A percentile compares a stretch with the other conserved stretches of the same genome.
Conservation (phyloP, 30 jellyfish, hydroid and myxozoan genomes). For the Chrysaora quinquecirrha region DNA sequence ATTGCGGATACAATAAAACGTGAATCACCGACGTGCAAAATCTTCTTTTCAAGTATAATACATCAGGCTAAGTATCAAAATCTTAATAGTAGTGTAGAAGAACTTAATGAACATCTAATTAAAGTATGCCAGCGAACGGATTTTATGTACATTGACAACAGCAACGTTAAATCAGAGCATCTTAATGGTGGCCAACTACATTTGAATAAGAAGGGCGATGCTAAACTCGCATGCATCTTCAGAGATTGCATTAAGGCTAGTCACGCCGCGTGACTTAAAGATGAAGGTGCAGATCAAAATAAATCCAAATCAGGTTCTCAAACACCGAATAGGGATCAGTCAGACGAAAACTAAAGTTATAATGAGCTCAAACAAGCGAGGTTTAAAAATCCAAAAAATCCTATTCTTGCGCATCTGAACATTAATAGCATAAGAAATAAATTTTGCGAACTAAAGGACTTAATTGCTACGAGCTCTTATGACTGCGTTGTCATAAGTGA, state of each 20-base stretch:
- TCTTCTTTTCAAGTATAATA: not conserved
- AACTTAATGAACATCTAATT: not conserved
- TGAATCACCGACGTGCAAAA: not conserved
- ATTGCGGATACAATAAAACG: no score
- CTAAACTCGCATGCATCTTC: not conserved
- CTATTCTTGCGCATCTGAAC: no score
- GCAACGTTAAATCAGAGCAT: not conserved
- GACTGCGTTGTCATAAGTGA: not conserved
- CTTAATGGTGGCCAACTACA: not conserved
- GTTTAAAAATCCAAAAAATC: not conserved
- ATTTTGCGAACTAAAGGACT: no score
- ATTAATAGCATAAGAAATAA: no score
- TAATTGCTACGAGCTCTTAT: not conserved
- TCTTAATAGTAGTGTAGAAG: not conserved
- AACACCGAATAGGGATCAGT: not conserved
- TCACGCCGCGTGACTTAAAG: not conserved
- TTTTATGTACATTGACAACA: not conserved
- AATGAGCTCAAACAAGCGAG: not conserved
- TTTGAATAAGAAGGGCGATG: not conserved
- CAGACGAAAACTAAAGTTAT: not conserved
- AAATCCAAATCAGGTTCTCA: not conserved
- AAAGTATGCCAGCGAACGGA: conserved; percentile 1
- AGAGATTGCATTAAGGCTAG: not conserved
- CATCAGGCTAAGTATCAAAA: conserved; percentile 5
- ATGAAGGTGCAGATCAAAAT: no score